A percentile compares a stretch with the other conserved stretches of the same genome.
These are phyloP conservation scores for Melanogrammus aeglefinus DNA, from an alignment of 2,797 vertebrate genomes.

Conservation along the genomic window DNA sequence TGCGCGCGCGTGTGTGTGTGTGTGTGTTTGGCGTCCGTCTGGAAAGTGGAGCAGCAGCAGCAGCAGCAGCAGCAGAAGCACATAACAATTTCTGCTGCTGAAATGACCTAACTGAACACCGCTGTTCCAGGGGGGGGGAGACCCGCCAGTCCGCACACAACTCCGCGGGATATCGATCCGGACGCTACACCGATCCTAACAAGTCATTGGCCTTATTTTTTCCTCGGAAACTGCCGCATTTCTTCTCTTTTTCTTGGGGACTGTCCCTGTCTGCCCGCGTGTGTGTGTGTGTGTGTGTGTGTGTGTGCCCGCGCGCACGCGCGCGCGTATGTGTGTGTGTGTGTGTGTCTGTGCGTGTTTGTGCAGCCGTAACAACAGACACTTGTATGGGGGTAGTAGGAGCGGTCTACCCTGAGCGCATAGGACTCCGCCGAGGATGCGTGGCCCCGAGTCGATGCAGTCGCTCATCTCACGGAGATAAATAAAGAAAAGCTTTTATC, in stretches of 20 bases:
- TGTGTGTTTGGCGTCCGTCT: constrained; percentile 46
- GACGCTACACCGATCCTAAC: neutral
- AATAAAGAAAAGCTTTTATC: neutral
- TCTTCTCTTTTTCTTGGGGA: constrained; percentile 20
- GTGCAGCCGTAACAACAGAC: constrained; percentile 30
- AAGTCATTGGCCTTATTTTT: neutral
- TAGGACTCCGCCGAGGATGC: neutral
- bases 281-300: too few relatives aligned
- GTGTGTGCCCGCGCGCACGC: too few relatives aligned
- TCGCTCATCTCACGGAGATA: constrained; percentile 26
- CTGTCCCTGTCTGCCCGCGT: too few relatives aligned
- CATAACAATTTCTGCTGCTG: constrained; percentile 27
- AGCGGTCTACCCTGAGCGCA: neutral
- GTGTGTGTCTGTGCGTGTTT: too few relatives aligned
- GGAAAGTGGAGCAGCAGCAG: constrained; percentile 22
- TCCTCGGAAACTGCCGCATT: constrained; percentile 29
- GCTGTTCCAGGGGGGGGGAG: neutral
- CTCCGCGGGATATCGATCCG: neutral
- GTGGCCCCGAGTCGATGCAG: constrained; percentile 18
- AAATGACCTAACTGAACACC: constrained; percentile 24
- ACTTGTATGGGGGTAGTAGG: constrained; percentile 25
- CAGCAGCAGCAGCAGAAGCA: constrained; percentile 6
- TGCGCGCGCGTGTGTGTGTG: neutral
- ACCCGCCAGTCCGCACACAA: neutral
- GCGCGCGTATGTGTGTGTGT: too few relatives aligned